phyloP scores from a whole-genome alignment of 2,888 invertebrate species.

The Cephalotes varians region DNA sequence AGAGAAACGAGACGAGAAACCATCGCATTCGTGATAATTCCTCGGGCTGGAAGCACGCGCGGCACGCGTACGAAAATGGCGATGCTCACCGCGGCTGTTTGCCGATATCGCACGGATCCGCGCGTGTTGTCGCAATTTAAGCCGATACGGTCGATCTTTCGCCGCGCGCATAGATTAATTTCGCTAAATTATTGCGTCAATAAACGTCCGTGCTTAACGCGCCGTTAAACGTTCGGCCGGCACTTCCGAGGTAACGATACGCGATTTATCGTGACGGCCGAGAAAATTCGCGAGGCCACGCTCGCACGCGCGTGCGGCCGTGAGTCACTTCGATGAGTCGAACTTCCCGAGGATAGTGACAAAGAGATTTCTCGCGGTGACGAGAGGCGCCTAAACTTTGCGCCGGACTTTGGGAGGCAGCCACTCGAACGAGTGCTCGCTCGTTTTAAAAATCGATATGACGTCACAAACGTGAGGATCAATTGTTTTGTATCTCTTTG shows the following conservation, averaged over 20 bases:
- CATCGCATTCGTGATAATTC: slow-evolving; percentile 41
- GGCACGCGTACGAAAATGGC: slow-evolving; percentile 49
- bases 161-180: slow-evolving; percentile 68
- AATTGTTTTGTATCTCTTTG: slow-evolving; percentile 29
- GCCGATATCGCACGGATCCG: slow-evolving; percentile 52
- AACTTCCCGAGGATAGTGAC: slow-evolving; percentile 23
- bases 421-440: background rate
- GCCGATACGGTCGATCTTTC: slow-evolving; percentile 49
- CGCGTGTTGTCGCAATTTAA: slow-evolving; percentile 46
- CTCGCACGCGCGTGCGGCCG: background rate
- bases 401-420: slow-evolving; percentile 5
- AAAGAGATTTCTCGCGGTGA: slow-evolving; percentile 28
- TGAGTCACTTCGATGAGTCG: slow-evolving; percentile 60
- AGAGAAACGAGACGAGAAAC: slow-evolving; percentile 15
- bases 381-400: slow-evolving; percentile 12
- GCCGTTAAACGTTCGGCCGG: slow-evolving; percentile 60
- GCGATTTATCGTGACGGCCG: slow-evolving; percentile 61
- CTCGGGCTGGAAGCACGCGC: slow-evolving; percentile 48
- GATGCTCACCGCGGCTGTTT: slow-evolving; percentile 35
- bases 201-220: slow-evolving; percentile 64
- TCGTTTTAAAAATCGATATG: background rate
- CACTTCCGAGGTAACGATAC: slow-evolving; percentile 66
- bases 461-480: background rate
- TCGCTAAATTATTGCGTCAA: slow-evolving; percentile 71
- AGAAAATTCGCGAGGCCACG: slow-evolving; percentile 60